phyloP scores from a whole-genome alignment of 92 coral and sea anemone genomes.

The Epizoanthus rinbou region DNA sequence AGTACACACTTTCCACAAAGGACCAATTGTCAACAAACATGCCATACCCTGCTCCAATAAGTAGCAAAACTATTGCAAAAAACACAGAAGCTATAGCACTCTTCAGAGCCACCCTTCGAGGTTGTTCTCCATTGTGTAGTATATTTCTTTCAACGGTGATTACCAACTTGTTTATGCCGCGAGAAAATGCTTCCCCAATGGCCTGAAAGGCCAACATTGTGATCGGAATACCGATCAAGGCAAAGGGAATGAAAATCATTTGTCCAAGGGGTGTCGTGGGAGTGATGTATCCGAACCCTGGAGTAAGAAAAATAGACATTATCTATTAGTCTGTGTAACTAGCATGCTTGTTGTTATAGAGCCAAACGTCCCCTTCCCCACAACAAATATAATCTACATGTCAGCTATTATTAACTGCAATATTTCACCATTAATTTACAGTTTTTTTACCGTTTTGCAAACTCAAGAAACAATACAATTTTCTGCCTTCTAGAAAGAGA shows the following conservation, averaged over 20 bases:
- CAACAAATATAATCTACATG: too few species aligned
- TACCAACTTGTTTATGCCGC: background rate
- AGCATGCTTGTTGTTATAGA: too few species aligned
- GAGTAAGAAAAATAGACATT: too few species aligned
- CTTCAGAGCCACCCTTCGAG: background rate
- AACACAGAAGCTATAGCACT: background rate
- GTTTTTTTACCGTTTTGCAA: too few species aligned
- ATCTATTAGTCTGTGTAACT: too few species aligned
- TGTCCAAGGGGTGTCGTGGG: slow-evolving; percentile 6
- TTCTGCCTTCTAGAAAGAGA: too few species aligned
- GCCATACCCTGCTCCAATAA: slow-evolving; percentile 4
- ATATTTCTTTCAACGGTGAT: background rate
- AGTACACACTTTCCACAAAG: slow-evolving; percentile 13
- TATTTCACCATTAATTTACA: too few species aligned
- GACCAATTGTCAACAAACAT: slow-evolving; percentile 14
- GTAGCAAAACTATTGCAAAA: background rate
- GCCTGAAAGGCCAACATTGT: slow-evolving; percentile 19
- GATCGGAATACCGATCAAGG: slow-evolving; percentile 14
- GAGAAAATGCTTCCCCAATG: background rate
- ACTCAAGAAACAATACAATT: too few species aligned
- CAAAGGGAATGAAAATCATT: slow-evolving; percentile 14
- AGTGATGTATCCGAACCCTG: slow-evolving; percentile 21
- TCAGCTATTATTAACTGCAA: too few species aligned
- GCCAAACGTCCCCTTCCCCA: too few species aligned
- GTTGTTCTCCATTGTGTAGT: background rate